A percentile compares a stretch with the other conserved stretches of the same genome.
These are phyloP conservation scores for Ashinkailepas kermadecensis DNA, from an alignment of 2,888 invertebrate genomes.

Conservation along the genomic window DNA sequence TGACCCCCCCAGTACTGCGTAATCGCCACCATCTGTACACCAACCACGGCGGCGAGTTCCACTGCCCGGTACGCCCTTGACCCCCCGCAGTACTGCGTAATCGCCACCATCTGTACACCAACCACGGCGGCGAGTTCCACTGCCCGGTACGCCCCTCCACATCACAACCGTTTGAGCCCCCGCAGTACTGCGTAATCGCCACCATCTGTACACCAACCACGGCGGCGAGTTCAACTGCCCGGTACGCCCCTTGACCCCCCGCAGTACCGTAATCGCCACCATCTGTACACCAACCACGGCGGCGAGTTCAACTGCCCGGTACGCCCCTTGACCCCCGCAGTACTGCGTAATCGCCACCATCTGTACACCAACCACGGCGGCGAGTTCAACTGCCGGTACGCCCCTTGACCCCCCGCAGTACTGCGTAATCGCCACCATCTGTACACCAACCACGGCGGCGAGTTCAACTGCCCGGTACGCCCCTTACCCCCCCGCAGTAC, in stretches of 20 bases:
- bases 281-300: conserved; percentile 50
- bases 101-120: too few relatives aligned
- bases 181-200: conserved; percentile 63
- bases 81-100: too few relatives aligned
- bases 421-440: conserved; percentile 60
- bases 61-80: too few relatives aligned
- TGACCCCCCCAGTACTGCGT: too few relatives aligned
- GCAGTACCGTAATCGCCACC: conserved; percentile 61
- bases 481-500: too few relatives aligned
- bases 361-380: conserved; percentile 49
- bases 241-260: not conserved
- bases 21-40: too few relatives aligned
- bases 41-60: too few relatives aligned
- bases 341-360: conserved; percentile 61
- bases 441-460: conserved; percentile 47
- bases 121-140: too few relatives aligned
- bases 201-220: conserved; percentile 53
- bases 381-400: conserved; percentile 28
- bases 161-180: too few relatives aligned
- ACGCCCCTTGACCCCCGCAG: too few relatives aligned
- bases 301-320: conserved; percentile 29
- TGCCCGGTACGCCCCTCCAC: too few relatives aligned
- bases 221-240: conserved; percentile 30
- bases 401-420: too few relatives aligned
- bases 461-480: conserved; percentile 28